Evolutionary conservation across 1,140 invertebrate species (phyloP).

Genomic region (Pseudomyrmex concolor): DNA sequence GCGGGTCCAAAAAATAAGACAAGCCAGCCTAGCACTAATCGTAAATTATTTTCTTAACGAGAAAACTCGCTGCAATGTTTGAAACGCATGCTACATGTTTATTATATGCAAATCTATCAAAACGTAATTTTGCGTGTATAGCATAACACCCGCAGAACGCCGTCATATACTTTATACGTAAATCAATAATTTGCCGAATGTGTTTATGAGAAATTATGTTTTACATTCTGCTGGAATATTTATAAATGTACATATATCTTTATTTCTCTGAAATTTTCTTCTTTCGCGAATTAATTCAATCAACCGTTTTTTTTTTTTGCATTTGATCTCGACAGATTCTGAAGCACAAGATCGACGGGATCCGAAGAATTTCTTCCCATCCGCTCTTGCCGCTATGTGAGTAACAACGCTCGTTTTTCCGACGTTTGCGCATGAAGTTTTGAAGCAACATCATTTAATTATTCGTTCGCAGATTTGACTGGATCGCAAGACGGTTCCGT

Average conservation of each 20-base stretch:
- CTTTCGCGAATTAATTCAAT: conserved; percentile 12
- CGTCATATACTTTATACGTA: conserved; percentile 39
- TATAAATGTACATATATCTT: conserved; percentile 55
- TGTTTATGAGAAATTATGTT: conserved; percentile 54
- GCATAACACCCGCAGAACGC: conserved; percentile 55
- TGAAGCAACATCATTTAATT: conserved; percentile 59
- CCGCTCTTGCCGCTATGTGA: conserved; percentile 97
- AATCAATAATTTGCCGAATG: conserved; percentile 25
- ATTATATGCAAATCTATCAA: conserved; percentile 50
- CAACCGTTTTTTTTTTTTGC: background rate
- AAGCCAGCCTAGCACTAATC: conserved; percentile 36
- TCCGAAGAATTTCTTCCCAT: conserved; percentile 97
- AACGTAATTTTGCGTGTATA: conserved; percentile 32
- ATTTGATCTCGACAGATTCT: conserved; percentile 87
- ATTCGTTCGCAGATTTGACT: conserved; percentile 91
- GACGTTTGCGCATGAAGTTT: background rate
- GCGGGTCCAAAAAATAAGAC: background rate
- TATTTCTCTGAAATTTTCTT: conserved; percentile 23
- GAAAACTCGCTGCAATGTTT: conserved; percentile 43
- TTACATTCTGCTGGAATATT: conserved; percentile 8
- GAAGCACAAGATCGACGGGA: conserved; percentile 96
- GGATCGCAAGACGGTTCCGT: conserved; percentile 99
- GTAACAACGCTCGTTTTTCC: conserved; percentile 78
- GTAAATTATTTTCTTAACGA: conserved; percentile 6
- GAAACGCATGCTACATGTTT: conserved; percentile 53